Evolutionary conservation across 2,113 vertebrate species (phyloP), one percentile per base, ranked within the genome.

Genomic region (Bungarus multicinctus): DNA sequence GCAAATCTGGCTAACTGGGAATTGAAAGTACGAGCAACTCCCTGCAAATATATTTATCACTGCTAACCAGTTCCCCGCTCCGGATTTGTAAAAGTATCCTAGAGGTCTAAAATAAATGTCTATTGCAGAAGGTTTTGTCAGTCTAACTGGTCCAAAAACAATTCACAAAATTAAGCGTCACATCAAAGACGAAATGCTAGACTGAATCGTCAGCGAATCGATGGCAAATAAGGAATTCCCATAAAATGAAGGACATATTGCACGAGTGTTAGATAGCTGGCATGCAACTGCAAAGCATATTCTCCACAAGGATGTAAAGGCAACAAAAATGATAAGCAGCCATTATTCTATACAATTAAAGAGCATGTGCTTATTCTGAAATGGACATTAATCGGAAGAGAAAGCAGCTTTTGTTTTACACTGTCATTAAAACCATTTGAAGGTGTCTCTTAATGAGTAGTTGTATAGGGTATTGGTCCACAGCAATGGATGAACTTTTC

Each of bases 281-380:
- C 47, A 94, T 2, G 55, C 85, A 94, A 95, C 87, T 87, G 1
- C 53, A 50, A 85, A 87, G 39, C 69, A 16, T 9, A 88, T 94
- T 89, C 90, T 92, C 34, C 93, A 95, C 16, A 95, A 93, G n/a
- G 57, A n/a, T 93, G 94, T 74, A 53, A 43, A 93, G 9, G 39
- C 91, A 94, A 94, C 92, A 91, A 93, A 93, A 91, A 92, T 34
- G 85, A 93, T 93, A 90, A 94, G 30, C 16, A 85, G 86, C n/a
- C 0, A 34, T 92, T 91, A 4, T 0, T 88, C 96, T 92, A 87
- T 27, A 87, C 64, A 45, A 93, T 96, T 87, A 91, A 95, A 53
- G 54, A 87, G 5, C 55, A 93, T 93, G 55, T 89, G 92, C 94
- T 90, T 95, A 5, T 94, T 95, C 92, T 93, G 43, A 90, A 92